phyloP scores from a whole-genome alignment of 2,797 vertebrate species.

The Manis pentadactyla region DNA sequence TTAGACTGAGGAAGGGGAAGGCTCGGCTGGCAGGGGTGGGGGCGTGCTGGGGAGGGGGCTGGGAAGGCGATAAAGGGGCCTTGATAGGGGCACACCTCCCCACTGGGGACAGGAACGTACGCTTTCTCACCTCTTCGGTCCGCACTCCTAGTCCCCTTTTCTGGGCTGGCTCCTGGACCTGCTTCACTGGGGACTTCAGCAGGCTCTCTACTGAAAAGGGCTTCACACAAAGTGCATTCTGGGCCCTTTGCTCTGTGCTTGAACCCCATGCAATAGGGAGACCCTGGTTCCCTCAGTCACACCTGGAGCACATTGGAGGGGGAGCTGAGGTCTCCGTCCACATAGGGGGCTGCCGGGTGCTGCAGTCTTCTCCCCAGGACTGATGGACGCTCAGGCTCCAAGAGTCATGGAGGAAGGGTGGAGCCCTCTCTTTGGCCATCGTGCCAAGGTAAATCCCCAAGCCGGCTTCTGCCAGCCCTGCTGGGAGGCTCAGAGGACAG shows the following conservation, averaged over 20 bases:
- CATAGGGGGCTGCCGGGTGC: background rate
- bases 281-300: background rate
- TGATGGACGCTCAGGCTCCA: background rate
- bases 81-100: background rate
- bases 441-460: background rate
- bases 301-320: background rate
- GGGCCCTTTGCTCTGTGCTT: no score
- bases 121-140: background rate
- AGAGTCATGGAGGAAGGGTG: no score
- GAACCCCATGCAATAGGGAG: no score
- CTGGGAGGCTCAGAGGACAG: background rate
- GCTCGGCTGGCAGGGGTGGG: background rate
- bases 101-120: accelerated
- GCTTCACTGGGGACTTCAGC: background rate
- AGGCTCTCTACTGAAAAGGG: background rate
- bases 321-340: background rate
- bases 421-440: background rate
- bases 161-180: background rate
- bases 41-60: background rate
- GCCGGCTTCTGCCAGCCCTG: no score
- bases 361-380: no score
- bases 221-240: background rate
- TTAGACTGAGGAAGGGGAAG: background rate
- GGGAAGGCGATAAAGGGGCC: background rate
- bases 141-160: no score